A percentile compares a stretch with the other conserved stretches of the same genome.
Conservation (phyloP, 2,797 vertebrate species). For the Rhincodon typus region DNA sequence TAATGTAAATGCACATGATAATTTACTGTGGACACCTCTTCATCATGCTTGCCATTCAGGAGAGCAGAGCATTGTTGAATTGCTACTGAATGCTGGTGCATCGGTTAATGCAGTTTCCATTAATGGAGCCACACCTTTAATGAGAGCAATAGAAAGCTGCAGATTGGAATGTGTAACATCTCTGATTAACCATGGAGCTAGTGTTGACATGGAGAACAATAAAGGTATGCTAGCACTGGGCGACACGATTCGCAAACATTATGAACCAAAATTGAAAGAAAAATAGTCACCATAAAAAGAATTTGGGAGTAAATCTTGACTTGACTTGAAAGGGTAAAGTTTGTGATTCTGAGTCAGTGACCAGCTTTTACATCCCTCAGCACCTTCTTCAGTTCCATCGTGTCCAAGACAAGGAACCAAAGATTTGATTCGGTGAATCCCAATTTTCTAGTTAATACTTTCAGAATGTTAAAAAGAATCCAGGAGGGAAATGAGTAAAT, state of each 20-base stretch:
- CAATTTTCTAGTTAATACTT: background rate
- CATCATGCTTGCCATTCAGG: slow-evolving; percentile 83
- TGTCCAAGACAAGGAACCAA: background rate
- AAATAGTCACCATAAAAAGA: background rate
- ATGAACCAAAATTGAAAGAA: background rate
- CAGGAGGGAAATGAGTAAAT: background rate
- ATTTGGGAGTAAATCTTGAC: background rate
- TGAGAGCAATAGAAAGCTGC: slow-evolving; percentile 77
- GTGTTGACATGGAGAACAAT: slow-evolving; percentile 64
- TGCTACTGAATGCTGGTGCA: slow-evolving; percentile 72
- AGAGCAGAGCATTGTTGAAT: slow-evolving; percentile 66
- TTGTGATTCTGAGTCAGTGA: background rate
- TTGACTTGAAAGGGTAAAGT: background rate
- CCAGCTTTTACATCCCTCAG: too few species aligned
- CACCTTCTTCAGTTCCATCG: background rate
- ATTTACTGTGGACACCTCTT: slow-evolving; percentile 86
- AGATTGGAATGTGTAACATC: slow-evolving; percentile 72
- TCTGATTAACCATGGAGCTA: slow-evolving; percentile 72
- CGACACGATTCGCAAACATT: background rate
- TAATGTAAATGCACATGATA: slow-evolving; percentile 67
- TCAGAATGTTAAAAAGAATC: background rate
- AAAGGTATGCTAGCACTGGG: slow-evolving; percentile 59
- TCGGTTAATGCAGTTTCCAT: slow-evolving; percentile 61
- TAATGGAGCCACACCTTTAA: slow-evolving; percentile 74
- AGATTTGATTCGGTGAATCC: background rate